These are phyloP conservation scores for Antennarius striatus DNA, from an alignment of 2,113 vertebrate species.

Conservation along the genomic window DNA sequence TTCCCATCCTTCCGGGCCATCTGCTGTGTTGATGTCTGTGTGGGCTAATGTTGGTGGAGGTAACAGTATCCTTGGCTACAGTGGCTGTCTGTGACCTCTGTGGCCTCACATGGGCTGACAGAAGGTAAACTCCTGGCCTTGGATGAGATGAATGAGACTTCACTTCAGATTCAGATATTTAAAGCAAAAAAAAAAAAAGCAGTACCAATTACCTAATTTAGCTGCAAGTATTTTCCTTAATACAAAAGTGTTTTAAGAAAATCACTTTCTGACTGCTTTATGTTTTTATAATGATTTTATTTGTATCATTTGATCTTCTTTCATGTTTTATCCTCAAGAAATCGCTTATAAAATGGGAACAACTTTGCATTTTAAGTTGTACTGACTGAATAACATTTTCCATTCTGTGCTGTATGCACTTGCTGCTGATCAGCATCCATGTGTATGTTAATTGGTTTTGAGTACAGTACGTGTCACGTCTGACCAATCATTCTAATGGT, in stretches of 20 bases:
- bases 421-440: slow-evolving; percentile 12
- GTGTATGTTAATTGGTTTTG: slow-evolving; percentile 6
- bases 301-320: background rate
- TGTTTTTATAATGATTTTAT: background rate
- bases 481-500: slow-evolving; percentile 33
- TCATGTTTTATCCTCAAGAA: background rate
- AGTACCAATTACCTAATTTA: too few relatives aligned
- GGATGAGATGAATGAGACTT: slow-evolving; percentile 12
- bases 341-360: slow-evolving; percentile 2
- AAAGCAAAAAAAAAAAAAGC: background rate
- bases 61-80: slow-evolving; percentile 64
- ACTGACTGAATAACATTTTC: background rate
- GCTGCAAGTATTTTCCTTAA: too few relatives aligned
- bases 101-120: slow-evolving; percentile 45
- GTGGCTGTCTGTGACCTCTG: slow-evolving; percentile 54
- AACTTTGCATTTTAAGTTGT: background rate
- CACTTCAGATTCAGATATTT: slow-evolving; percentile 17
- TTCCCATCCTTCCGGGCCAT: slow-evolving; percentile 51
- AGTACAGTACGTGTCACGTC: slow-evolving; percentile 23
- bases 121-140: slow-evolving; percentile 35
- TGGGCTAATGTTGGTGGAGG: slow-evolving; percentile 61
- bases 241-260: too few relatives aligned
- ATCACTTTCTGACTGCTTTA: slow-evolving; percentile 24
- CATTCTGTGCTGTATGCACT: background rate
- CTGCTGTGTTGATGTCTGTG: slow-evolving; percentile 66